Evolutionary conservation across 2,888 invertebrate genomes (phyloP), one percentile per base, ranked within the genome.

Genomic region (Cepaea hortensis): DNA sequence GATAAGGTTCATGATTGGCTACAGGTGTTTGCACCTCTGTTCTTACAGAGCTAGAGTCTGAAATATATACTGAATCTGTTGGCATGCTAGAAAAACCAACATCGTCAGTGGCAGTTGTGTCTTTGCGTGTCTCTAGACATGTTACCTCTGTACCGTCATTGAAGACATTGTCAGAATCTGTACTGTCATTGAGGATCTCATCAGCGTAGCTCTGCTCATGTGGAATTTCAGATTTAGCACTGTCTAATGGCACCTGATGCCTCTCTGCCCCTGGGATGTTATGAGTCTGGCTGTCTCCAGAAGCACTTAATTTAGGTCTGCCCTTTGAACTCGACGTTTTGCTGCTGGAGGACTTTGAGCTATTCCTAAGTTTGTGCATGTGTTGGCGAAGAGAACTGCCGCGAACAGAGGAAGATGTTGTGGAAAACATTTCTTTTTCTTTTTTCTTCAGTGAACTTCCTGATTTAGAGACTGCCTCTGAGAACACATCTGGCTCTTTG

Each of bases 71-170:
- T 20, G 86, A 81, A 13, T 86, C 86, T 2, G 86, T 86, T 46
- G 6, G 86, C 62, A 75, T 68, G 55, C 86, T 86, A 68, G 86
- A 86, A 50, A 82, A 86, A 0, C 72, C 72, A 15, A n/a, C 46
- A 62, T 76, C 86, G 62, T 86, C 86, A 20, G 86, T 86, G 65
- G 86, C 81, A 4, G 86, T 85, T 35, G 79, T 75, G 75, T 81
- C 75, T 46, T 65, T 81, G 48, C 55, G 50, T 46, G 46, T 86
- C 46, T 73, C 76, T 18, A 70, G 18, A 61, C 77, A 79, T 55
- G 77, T 79, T 23, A 61, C 76, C 20, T 61, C 73, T 11, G 35
- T 72, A 3, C 50, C 50, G 11, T 85, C 85, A 55, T 81, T 61
- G 61, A 75, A 81, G 50, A 68, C 81, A 46, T 85, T 81, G 23